These are phyloP conservation scores for Rhinoptilus africanus DNA, from an alignment of 2,113 vertebrate genomes.

Conservation along the genomic window DNA sequence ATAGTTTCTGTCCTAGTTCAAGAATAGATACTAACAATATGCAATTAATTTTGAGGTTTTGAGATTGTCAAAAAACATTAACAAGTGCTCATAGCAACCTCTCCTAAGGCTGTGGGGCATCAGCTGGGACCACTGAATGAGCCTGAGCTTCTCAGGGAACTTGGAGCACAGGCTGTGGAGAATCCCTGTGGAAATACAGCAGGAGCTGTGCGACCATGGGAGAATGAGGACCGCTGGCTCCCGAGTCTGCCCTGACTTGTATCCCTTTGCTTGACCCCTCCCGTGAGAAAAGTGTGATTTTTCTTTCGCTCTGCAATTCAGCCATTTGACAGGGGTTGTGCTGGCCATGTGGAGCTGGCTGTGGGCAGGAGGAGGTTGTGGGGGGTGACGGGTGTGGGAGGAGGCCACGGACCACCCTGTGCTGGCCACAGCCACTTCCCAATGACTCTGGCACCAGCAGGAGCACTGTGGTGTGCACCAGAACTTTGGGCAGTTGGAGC, in stretches of 20 bases:
- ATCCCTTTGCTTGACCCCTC: not conserved
- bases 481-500: not conserved
- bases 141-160: not conserved
- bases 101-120: fast-evolving
- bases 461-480: not conserved
- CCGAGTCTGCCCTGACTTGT: fast-evolving
- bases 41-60: not conserved
- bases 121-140: not conserved
- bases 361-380: not conserved
- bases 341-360: not conserved
- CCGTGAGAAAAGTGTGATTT: not conserved
- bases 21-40: not conserved
- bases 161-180: not conserved
- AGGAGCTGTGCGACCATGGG: not conserved
- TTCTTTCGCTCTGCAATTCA: not conserved
- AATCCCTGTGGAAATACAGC: not conserved
- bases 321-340: not conserved
- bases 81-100: not conserved
- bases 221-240: fast-evolving
- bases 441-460: fast-evolving
- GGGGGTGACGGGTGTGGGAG: fast-evolving
- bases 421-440: not conserved
- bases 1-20: not conserved
- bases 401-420: not conserved
- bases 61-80: not conserved